Conservation (phyloP, 2,113 vertebrate species). For the Leptobrachium leishanense region DNA sequence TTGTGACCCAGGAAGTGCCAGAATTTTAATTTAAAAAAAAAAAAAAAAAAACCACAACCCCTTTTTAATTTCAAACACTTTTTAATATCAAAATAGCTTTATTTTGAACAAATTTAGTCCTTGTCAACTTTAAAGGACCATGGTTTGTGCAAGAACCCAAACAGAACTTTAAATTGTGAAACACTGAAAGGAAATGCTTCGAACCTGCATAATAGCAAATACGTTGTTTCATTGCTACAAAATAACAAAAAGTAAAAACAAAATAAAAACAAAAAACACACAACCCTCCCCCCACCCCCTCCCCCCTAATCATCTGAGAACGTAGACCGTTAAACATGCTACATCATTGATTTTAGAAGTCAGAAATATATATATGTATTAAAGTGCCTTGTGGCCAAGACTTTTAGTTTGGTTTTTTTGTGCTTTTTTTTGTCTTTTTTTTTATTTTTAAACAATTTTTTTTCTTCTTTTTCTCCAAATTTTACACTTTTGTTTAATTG, state of each 20-base stretch:
- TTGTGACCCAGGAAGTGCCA: too few relatives aligned
- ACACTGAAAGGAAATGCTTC: conserved; percentile 36
- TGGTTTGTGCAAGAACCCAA: conserved; percentile 27
- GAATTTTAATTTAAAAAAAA: too few relatives aligned
- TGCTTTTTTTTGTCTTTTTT: conserved; percentile 30
- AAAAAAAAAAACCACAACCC: background rate
- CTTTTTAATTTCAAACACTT: conserved; percentile 18
- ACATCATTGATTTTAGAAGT: conserved; percentile 39
- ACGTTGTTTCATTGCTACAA: conserved; percentile 52
- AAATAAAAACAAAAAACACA: conserved; percentile 20
- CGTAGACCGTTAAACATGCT: conserved; percentile 61
- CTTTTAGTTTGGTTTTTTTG: too few relatives aligned
- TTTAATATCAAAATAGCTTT: conserved; percentile 48
- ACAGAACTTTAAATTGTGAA: conserved; percentile 57
- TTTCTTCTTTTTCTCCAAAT: too few relatives aligned
- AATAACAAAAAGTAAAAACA: background rate
- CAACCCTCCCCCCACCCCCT: too few relatives aligned
- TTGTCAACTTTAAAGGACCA: conserved; percentile 3
- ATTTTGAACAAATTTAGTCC: conserved; percentile 33
- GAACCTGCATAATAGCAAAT: conserved; percentile 30
- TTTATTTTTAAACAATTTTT: conserved; percentile 47
- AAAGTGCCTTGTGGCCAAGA: conserved; percentile 50
- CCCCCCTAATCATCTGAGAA: conserved; percentile 34
- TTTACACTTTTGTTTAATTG: too few relatives aligned
- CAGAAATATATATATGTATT: background rate